Evolutionary conservation across 92 coral and sea anemone genomes (phyloP).

Genomic region (Paramuricea clavata): DNA sequence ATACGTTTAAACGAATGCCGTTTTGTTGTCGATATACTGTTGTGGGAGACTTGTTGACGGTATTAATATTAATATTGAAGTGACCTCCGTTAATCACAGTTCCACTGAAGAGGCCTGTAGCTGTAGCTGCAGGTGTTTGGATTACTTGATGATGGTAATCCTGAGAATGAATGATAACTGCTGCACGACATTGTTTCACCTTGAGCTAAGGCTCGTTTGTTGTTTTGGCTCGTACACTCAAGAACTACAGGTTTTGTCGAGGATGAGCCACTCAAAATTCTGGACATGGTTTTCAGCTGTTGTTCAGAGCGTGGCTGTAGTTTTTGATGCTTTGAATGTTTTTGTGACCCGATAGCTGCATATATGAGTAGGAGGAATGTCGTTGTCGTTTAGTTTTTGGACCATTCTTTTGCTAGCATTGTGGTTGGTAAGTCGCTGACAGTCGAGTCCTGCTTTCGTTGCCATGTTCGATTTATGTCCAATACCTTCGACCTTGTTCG

Average conservation of each 20-base stretch:
- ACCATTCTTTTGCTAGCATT: slow-evolving; percentile 69
- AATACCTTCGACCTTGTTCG: too few relatives aligned
- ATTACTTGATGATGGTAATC: neutral
- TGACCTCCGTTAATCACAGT: slow-evolving; percentile 28
- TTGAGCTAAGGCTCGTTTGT: slow-evolving; percentile 23
- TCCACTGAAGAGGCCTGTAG: slow-evolving; percentile 7
- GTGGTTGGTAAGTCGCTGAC: slow-evolving; percentile 60
- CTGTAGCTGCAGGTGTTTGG: slow-evolving; percentile 2
- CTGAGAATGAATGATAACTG: neutral
- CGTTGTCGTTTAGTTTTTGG: slow-evolving; percentile 62
- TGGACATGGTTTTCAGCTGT: slow-evolving; percentile 65
- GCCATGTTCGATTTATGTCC: too few relatives aligned
- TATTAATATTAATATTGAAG: slow-evolving; percentile 32
- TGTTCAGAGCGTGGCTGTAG: slow-evolving; percentile 61
- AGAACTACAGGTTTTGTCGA: neutral
- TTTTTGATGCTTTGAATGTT: slow-evolving; percentile 61
- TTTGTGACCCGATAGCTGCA: slow-evolving; percentile 67
- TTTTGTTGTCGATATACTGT: slow-evolving; percentile 3
- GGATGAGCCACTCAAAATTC: slow-evolving; percentile 38
- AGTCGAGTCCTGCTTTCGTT: slow-evolving; percentile 50
- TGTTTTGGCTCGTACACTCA: neutral
- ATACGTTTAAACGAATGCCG: slow-evolving; percentile 4
- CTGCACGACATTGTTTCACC: slow-evolving; percentile 17
- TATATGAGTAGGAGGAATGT: slow-evolving; percentile 63
- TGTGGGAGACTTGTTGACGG: slow-evolving; percentile 35